Percentiles rank a stretch among this genome's conserved stretches.
Evolutionary conservation across 2,797 vertebrate species (phyloP).

Genomic region (Eidolon dupreanum): DNA sequence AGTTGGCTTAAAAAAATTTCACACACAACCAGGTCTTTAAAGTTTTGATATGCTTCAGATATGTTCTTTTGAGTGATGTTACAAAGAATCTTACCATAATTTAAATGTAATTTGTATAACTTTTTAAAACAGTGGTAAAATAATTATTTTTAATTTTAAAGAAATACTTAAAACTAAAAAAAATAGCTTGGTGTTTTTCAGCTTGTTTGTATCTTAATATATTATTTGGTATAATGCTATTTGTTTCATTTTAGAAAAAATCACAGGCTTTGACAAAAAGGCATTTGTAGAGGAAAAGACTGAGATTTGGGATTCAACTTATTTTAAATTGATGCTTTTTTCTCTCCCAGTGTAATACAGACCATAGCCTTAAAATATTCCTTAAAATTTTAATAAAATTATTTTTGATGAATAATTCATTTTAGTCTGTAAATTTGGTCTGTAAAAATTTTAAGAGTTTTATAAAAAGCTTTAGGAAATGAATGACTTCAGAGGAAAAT

Average conservation of each 20-base stretch:
- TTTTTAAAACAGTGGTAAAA: slow-evolving; percentile 1
- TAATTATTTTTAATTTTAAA: slow-evolving; percentile 32
- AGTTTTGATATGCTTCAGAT: background rate
- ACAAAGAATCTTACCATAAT: background rate
- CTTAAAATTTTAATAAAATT: background rate
- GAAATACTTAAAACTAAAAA: slow-evolving; percentile 28
- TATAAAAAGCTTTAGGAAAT: slow-evolving; percentile 4
- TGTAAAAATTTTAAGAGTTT: background rate
- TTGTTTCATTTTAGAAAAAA: background rate
- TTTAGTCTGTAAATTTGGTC: background rate
- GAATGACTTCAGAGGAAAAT: background rate
- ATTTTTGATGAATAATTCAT: slow-evolving; percentile 6
- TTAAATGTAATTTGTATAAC: background rate
- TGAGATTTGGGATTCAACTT: background rate
- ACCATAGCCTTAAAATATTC: background rate
- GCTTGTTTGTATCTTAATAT: background rate
- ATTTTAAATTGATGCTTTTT: background rate
- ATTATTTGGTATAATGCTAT: background rate
- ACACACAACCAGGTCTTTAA: background rate
- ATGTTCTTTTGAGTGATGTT: background rate
- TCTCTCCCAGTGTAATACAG: background rate
- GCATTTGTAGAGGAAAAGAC: background rate
- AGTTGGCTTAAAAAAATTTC: background rate
- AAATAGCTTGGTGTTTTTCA: background rate
- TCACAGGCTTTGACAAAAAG: background rate